These are phyloP conservation scores for Drosophila sproati DNA, from an alignment of 1,140 invertebrate species.

Conservation along the genomic window DNA sequence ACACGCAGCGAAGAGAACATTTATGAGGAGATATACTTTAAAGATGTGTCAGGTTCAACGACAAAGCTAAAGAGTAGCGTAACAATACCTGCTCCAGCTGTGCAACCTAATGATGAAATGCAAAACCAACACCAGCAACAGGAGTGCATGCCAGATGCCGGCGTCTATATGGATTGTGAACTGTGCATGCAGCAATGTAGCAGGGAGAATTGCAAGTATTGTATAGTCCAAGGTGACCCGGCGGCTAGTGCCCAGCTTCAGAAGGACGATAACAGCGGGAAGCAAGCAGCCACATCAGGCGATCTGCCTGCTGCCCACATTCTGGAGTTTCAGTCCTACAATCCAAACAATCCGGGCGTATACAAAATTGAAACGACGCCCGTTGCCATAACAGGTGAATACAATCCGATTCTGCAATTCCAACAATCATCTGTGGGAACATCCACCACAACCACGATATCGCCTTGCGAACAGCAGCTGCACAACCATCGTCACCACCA, in stretches of 20 bases:
- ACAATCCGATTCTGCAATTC: constrained; percentile 81
- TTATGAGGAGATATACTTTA: constrained; percentile 84
- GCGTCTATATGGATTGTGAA: constrained; percentile 71
- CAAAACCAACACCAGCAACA: constrained; percentile 41
- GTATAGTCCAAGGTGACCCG: constrained; percentile 37
- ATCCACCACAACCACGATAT: constrained; percentile 59
- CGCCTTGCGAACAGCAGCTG: constrained; percentile 59
- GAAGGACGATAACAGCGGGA: constrained; percentile 1
- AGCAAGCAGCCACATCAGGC: constrained; percentile 3
- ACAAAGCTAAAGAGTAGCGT: neutral
- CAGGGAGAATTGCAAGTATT: constrained; percentile 79
- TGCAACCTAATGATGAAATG: constrained; percentile 41
- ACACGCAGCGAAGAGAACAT: constrained; percentile 84
- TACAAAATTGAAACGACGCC: constrained; percentile 84
- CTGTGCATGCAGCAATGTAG: constrained; percentile 81
- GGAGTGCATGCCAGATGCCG: constrained; percentile 9
- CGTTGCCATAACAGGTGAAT: constrained; percentile 83
- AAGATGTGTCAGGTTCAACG: constrained; percentile 52
- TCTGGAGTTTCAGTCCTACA: constrained; percentile 83
- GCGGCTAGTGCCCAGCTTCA: constrained; percentile 7
- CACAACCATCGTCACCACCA: constrained; percentile 19
- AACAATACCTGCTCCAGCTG: neutral
- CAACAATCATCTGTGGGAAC: constrained; percentile 65
- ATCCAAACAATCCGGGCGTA: constrained; percentile 84
- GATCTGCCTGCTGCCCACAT: constrained; percentile 69